Percentiles rank a stretch among this genome's conserved stretches.
Conservation (phyloP, 2,797 vertebrate species). For the Propithecus deckenii region DNA sequence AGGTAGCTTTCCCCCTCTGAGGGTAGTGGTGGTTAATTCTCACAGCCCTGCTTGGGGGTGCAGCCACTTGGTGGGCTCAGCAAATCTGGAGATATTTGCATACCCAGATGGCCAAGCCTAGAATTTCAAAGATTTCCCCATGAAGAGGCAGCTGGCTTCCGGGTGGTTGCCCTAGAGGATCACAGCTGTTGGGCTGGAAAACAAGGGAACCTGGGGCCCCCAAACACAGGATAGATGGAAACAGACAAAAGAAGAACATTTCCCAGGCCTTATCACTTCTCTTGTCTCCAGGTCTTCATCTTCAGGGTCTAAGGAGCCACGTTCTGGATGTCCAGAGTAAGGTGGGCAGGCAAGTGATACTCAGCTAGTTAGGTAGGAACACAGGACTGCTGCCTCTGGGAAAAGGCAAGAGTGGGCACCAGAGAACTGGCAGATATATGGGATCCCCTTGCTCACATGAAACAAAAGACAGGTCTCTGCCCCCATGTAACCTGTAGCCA, state of each 20-base stretch:
- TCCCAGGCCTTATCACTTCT: background rate
- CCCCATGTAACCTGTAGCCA: background rate
- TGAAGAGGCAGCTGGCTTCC: constrained; percentile 80
- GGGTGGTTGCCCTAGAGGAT: constrained; percentile 54
- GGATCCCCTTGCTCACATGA: background rate
- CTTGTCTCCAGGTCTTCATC: background rate
- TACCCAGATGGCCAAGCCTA: constrained; percentile 83
- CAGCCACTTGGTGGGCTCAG: constrained; percentile 61
- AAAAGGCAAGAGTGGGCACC: constrained; percentile 6
- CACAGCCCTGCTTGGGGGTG: constrained; percentile 53
- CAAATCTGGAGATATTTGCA: constrained; percentile 79
- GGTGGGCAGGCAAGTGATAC: background rate
- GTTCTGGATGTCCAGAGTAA: background rate
- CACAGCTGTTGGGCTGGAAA: constrained; percentile 63
- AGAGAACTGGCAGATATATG: background rate
- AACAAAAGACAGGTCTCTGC: background rate
- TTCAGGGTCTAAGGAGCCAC: background rate
- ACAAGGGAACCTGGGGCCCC: background rate
- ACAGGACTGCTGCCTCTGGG: background rate
- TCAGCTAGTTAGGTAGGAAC: background rate
- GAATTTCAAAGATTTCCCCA: constrained; percentile 82
- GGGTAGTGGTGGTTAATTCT: constrained; percentile 39
- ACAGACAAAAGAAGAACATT: background rate
- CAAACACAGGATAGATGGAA: constrained; percentile 11
- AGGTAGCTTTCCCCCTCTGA: constrained; percentile 21